These are phyloP conservation scores for Hoplodrina ambigua DNA, from an alignment of 2,888 invertebrate species.

Conservation along the genomic window DNA sequence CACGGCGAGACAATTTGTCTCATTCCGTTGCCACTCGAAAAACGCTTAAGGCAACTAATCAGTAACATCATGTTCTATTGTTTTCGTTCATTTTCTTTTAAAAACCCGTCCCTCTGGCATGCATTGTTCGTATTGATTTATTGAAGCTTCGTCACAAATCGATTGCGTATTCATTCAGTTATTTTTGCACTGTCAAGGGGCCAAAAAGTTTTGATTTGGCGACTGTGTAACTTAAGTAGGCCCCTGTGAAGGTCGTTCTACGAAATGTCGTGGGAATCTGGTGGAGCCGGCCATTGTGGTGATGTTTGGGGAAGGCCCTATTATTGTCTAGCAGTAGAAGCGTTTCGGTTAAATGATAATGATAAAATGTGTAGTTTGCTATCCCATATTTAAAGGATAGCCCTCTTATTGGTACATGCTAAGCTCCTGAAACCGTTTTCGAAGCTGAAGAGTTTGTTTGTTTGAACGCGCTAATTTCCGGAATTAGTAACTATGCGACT, in stretches of 20 bases:
- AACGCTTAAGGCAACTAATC: not conserved
- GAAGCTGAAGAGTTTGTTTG: too few relatives aligned
- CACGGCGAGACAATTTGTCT: too few relatives aligned
- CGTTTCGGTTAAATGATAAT: not conserved
- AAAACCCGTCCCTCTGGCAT: conserved; percentile 1
- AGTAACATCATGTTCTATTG: conserved; percentile 10
- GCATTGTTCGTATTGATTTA: conserved; percentile 25
- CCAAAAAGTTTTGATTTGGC: not conserved
- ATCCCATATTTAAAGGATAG: not conserved
- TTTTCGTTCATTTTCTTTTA: conserved; percentile 14
- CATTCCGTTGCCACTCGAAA: too few relatives aligned
- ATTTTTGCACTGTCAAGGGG: conserved; percentile 5
- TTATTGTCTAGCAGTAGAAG: not conserved
- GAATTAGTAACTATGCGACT: too few relatives aligned
- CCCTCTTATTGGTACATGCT: not conserved
- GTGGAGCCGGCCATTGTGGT: not conserved
- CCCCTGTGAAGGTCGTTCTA: too few relatives aligned
- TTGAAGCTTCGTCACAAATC: conserved; percentile 14
- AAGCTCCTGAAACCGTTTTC: too few relatives aligned
- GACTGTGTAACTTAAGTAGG: not conserved
- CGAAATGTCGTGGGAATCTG: not conserved
- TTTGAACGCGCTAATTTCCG: too few relatives aligned
- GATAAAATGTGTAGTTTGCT: too few relatives aligned
- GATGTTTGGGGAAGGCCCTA: not conserved
- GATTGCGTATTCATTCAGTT: not conserved